Base-by-base conservation (phyloP, 2,797 vertebrate species). In the Typhlichthys subterraneus region DNA sequence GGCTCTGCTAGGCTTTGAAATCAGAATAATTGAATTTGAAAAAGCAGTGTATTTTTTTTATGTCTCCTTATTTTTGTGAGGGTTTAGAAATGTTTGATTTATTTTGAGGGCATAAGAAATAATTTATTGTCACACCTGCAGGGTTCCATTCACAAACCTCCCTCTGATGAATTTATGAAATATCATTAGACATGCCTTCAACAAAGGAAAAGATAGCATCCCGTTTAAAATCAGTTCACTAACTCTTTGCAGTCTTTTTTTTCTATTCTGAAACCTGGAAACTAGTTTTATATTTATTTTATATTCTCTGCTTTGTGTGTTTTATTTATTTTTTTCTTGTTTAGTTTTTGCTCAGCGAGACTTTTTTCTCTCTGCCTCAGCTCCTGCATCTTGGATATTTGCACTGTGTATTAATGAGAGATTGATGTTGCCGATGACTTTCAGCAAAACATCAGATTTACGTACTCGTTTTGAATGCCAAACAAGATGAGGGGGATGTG, bases 381-480 rank as follows among this genome's bases (percentile, higher is more conserved):
- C 71, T 64, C 63, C 63, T 65, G 68, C 74, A 51, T 73, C 57
- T 77, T 63, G 65, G 56, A 73, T 83, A 69, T 86, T 86, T 89
- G 67, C 75, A 29, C 76, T 73, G 61, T 67, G 70, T 88, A 82
- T 88, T 89, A 91, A 90, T 84, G 73, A 78, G 70, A 89, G 86
- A 88, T 90, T 86, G 76, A 88, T 88, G 82, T 85, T 88, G 82
- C 85, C 71, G 67, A 90, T 89, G 81, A 85, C 87, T 87, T 88
- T 88, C 80, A 84, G 79, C 67, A 77, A 86, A 86, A 81, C 73
- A 79, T 73, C 81, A 82, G 80, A 91, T 88, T 88, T 85, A 80
- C 83, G 71, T 63, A 85, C 86, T 82, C 67, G 62, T 72, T 76
- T 69, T 82, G 88, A 88, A 91, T 90, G 85, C 82, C 81, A 89